Base-by-base conservation (phyloP, 2,888 invertebrate species). In the Idaea dimidiata region DNA sequence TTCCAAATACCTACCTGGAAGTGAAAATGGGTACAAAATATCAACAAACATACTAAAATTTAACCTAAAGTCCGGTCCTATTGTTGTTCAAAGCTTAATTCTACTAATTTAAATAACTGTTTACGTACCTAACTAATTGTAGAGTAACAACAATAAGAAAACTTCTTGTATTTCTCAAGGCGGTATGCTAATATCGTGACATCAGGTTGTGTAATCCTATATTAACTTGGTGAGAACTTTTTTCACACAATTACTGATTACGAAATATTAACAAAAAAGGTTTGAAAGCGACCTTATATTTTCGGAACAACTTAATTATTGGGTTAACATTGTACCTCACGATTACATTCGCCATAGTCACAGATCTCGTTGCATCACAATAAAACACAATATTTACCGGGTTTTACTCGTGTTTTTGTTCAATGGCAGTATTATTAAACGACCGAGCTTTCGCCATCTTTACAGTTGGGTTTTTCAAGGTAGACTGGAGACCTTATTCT, bases 101-200 rank as follows among this genome's bases (percentile, higher is more conserved):
- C 66, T 67, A 63, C 66, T 63, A 65, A 64, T 56, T 17, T 14
- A 59, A 59, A 54, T 53, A 64, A 33, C 54, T 57, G 43, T 43
- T 14, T 43, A 43, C 43, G 43, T 43, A 43, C 43, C 43, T 43
- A 14, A 7, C 43, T 68, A 71, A 71, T 71, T 70, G 59, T 61
- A 17, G 7, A n/a, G 56, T 62, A 62, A 70, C 68, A 62, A 70
- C 68, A 70, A 70, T 67, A 62, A 56, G 54, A 63, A 64, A 55
- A 66, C 67, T 72, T 68, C 71, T 65, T 67, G 55, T 61, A 64
- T 66, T 71, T 69, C 72, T 59, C 70, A 70, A 62, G 66, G 16
- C 61, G 67, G 67, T 59, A 72, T 66, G 68, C 57, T 65, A 67
- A 72, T 68, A 67, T 64, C 64, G 58, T 72, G 72, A 72, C 70